phyloP scores from a whole-genome alignment of 2,797 vertebrate genomes.

The Ciconia nigra region DNA sequence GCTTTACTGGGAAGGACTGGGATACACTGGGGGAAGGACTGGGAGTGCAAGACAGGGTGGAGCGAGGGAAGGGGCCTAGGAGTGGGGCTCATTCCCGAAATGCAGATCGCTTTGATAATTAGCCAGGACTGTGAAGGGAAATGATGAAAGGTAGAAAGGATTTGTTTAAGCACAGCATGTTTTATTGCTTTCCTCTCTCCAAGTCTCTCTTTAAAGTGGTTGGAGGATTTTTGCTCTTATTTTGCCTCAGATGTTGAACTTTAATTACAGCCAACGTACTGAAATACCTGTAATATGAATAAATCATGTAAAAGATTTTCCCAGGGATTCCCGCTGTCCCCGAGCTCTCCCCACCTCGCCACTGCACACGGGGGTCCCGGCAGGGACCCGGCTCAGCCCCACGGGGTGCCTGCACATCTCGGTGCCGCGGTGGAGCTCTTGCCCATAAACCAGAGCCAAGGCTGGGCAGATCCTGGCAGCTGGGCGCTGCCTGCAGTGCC shows the following conservation, averaged over 20 bases:
- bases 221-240: slow-evolving; percentile 46
- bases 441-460: background rate
- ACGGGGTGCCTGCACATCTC: fast-evolving
- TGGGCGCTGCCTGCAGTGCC: background rate
- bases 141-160: slow-evolving; percentile 65
- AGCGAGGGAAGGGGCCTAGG: background rate
- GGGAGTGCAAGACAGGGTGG: background rate
- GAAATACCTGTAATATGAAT: slow-evolving; percentile 28
- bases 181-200: slow-evolving; percentile 54
- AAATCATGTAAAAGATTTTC: background rate
- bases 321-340: background rate
- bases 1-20: background rate
- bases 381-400: background rate
- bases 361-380: background rate
- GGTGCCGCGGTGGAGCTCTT: background rate
- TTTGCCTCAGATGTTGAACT: slow-evolving; percentile 59
- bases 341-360: fast-evolving
- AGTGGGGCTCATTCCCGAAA: background rate
- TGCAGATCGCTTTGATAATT: slow-evolving; percentile 62
- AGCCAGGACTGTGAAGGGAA: slow-evolving; percentile 47
- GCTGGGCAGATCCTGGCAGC: background rate
- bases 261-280: slow-evolving; percentile 42
- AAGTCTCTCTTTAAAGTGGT: slow-evolving; percentile 60
- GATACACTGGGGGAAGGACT: background rate
- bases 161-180: slow-evolving; percentile 53